Evolutionary conservation across 2,797 vertebrate species (phyloP).

Genomic region (Phylloscopus collybita): DNA sequence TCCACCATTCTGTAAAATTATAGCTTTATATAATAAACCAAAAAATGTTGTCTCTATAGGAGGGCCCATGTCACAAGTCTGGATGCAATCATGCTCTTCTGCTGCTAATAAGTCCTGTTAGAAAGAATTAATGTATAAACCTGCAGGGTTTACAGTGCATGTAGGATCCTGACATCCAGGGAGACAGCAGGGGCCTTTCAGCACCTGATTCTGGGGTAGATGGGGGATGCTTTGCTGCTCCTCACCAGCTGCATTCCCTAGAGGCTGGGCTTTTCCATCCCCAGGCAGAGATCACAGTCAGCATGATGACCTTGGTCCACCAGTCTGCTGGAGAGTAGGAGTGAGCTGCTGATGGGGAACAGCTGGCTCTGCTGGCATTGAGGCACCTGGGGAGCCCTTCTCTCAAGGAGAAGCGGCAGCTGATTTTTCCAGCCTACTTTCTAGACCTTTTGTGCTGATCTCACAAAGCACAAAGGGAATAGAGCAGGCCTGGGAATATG

Average conservation of each 20-base stretch:
- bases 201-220: not conserved
- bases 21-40: not conserved
- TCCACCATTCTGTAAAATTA: not conserved
- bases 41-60: not conserved
- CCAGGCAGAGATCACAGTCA: not conserved
- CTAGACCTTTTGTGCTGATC: conserved; percentile 65
- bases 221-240: not conserved
- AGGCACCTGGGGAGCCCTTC: not conserved
- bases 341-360: not conserved
- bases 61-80: not conserved
- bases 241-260: not conserved
- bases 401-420: conserved; percentile 47
- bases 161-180: not conserved
- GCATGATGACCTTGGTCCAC: rapidly evolving
- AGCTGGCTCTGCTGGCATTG: not conserved
- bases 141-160: not conserved
- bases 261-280: not conserved
- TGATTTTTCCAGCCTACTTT: conserved; percentile 66
- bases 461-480: conserved; percentile 48
- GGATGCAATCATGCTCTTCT: not conserved
- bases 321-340: not conserved
- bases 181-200: not conserved
- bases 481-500: conserved; percentile 32
- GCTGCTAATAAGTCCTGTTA: not conserved
- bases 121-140: not conserved